phyloP scores from a whole-genome alignment of 2,113 vertebrate genomes.

The Brevimyrus niger region DNA sequence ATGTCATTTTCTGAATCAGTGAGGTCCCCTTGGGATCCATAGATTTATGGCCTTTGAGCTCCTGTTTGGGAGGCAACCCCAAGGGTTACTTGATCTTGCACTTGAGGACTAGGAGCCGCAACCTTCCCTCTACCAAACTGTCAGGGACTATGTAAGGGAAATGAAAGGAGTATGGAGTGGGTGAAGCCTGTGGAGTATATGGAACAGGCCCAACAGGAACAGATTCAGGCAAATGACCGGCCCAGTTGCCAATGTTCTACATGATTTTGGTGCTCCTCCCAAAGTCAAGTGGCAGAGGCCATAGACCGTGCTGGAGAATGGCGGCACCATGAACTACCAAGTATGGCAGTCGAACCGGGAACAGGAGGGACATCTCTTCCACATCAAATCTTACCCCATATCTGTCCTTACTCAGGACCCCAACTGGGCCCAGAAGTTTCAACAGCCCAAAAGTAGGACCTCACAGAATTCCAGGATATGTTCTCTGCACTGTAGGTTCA shows the following conservation, averaged over 20 bases:
- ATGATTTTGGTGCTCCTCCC: not conserved
- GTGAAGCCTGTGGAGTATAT: not conserved
- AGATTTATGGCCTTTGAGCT: not conserved
- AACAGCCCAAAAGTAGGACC: not conserved
- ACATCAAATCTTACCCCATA: not conserved
- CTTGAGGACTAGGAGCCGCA: not conserved
- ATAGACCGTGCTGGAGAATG: not conserved
- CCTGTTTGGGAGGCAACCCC: not conserved
- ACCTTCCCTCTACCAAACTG: not conserved
- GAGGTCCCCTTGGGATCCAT: not conserved
- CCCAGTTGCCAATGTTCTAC: not conserved
- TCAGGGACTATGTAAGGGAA: not conserved
- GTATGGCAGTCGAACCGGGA: not conserved
- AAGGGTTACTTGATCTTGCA: not conserved
- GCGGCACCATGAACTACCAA: not conserved
- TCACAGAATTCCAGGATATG: not conserved
- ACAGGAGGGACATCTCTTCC: not conserved
- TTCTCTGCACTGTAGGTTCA: not conserved
- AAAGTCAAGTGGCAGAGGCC: not conserved
- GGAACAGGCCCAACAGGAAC: not conserved
- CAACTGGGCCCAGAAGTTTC: not conserved
- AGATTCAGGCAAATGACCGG: not conserved
- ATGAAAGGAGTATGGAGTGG: not conserved
- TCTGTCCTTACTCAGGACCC: not conserved
- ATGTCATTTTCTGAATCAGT: not conserved